Base-by-base conservation (phyloP, 1,140 invertebrate species). In the Solenopsis fugax region DNA sequence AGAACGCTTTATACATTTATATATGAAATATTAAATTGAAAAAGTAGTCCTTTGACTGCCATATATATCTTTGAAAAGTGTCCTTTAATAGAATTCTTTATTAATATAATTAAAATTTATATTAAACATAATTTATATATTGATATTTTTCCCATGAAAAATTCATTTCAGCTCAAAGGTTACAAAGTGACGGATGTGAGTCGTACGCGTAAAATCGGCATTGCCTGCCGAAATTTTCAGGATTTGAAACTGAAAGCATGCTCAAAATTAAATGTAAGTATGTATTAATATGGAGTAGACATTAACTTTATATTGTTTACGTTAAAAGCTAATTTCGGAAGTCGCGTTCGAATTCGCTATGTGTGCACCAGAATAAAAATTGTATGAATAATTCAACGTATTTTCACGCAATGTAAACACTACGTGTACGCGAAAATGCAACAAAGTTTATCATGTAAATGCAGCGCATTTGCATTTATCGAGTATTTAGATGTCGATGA, bases 101-200 rank as follows among this genome's bases (percentile, higher is more conserved):
- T 34, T 3, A 67, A 54, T 50, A 6, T 78, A 71, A 71, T 54
- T 69, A 37, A n/a, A 37, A n/a, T 37, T 24, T 37, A 16, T 56
- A 18, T 29, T 29, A 29, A 29, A 29, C 29, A 60, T 67, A 41
- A 41, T 41, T 41, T 7, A 41, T 41, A 41, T 41, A 41, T 56
- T 29, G 29, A 29, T 29, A 1, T 29, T 29, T 41, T 4, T 16
- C 24, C 34, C 2, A 0, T 64, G 41, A 0, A 6, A 64, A 37
- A 81, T 13, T 75, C n/a, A 77, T 92, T 92, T 10, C 77, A 95
- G 94, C 69, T 97, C 93, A 97, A 96, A 93, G 97, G 97, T 72
- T 97, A 96, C 90, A 97, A 97, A 96, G 96, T 97, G 37, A 97
- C 97, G 6, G 96, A 97, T 92, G 96, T 96, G 29, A 95, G 95